Conservation (phyloP, 2,888 invertebrate genomes). For the Tenthredo scrophulariae region DNA sequence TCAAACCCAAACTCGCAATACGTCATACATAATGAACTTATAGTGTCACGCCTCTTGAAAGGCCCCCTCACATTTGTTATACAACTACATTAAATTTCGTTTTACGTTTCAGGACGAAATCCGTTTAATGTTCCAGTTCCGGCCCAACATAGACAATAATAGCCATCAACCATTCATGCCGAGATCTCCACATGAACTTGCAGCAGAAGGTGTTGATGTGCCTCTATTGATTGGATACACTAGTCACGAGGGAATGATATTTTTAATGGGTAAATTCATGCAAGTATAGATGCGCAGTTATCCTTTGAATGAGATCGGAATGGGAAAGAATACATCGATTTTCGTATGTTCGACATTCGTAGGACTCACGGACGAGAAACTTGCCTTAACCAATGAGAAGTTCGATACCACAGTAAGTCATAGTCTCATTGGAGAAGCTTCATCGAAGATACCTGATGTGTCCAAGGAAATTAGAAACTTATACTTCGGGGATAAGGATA, state of each 20-base stretch:
- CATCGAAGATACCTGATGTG: constrained; percentile 63
- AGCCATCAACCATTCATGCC: constrained; percentile 65
- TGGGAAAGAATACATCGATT: not conserved
- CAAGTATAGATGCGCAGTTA: not conserved
- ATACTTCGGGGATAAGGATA: constrained; percentile 78
- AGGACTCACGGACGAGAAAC: constrained; percentile 25
- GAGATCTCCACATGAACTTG: constrained; percentile 71
- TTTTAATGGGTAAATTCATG: constrained; percentile 14
- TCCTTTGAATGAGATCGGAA: not conserved
- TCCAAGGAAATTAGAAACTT: constrained; percentile 76
- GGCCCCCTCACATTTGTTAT: too few relatives aligned
- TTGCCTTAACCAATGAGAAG: constrained; percentile 63
- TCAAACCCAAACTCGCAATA: not conserved
- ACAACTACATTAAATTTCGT: too few relatives aligned
- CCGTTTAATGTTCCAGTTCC: constrained; percentile 44
- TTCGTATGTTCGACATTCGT: not conserved
- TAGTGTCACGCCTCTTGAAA: not conserved
- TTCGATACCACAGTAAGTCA: constrained; percentile 77
- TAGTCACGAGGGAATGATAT: constrained; percentile 78
- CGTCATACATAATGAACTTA: not conserved
- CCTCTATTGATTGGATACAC: constrained; percentile 80
- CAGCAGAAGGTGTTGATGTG: constrained; percentile 68
- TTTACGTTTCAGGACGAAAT: not conserved
- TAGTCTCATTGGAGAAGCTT: constrained; percentile 65
- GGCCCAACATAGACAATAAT: constrained; percentile 59